A percentile compares a stretch with the other conserved stretches of the same genome.
These are phyloP conservation scores for Galbula dea DNA, from an alignment of 2,113 vertebrate species.

Conservation along the genomic window DNA sequence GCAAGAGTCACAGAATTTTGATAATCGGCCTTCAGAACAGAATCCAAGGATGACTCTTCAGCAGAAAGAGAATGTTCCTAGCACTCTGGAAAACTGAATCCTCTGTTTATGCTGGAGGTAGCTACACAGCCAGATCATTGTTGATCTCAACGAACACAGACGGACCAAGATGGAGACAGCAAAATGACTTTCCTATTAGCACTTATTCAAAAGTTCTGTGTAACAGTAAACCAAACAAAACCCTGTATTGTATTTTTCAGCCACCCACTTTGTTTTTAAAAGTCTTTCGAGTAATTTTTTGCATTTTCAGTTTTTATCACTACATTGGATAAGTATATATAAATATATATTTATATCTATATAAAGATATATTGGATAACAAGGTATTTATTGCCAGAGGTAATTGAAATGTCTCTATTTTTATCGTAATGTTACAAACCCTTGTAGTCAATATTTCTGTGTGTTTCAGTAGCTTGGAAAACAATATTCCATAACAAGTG, in stretches of 20 bases:
- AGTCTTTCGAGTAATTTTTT: conserved; percentile 33
- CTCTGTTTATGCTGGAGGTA: not conserved
- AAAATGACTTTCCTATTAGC: not conserved
- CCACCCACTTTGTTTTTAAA: conserved; percentile 19
- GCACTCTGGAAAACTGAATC: not conserved
- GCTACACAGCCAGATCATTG: not conserved
- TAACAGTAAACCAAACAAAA: conserved; percentile 8
- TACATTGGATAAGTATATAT: conserved; percentile 26
- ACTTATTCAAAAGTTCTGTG: not conserved
- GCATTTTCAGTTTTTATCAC: conserved; percentile 39
- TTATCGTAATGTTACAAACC: conserved; percentile 35
- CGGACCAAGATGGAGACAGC: not conserved
- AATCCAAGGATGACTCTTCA: not conserved
- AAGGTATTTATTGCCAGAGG: conserved; percentile 55
- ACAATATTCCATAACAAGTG: not conserved
- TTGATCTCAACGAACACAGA: not conserved
- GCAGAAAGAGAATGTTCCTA: not conserved
- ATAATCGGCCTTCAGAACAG: not conserved
- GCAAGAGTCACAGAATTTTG: not conserved
- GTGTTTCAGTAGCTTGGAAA: not conserved
- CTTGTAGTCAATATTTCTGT: conserved; percentile 18
- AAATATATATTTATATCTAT: conserved; percentile 30
- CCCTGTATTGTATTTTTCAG: conserved; percentile 22
- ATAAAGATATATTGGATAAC: conserved; percentile 40
- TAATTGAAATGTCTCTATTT: conserved; percentile 51